Evolutionary conservation across 1,140 invertebrate species (phyloP), one percentile per base, ranked within the genome.

Genomic region (Pantala flavescens): DNA sequence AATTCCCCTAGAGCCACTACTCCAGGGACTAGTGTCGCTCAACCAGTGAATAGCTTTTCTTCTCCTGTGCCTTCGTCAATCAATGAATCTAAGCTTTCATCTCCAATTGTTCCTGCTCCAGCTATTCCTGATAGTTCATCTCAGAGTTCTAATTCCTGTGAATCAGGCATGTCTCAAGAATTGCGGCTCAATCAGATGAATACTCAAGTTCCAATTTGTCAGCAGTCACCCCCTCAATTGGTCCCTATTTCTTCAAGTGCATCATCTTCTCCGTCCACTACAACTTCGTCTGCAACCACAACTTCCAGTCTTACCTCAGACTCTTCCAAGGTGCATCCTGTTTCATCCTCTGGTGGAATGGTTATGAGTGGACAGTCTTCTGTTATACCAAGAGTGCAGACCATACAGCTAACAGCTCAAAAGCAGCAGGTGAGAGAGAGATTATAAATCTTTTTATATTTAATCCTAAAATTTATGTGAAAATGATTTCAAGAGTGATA

Each of bases 341-440:
- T 63, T 63, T 63, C 49, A 63, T 63, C 49, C 12, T 63, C 49
- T 19, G 12, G 49, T 63, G 49, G 49, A 63, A 19, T 63, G 49
- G 49, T 63, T 63, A 21, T 63, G 14, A 21, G 49, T 19, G 49
- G 49, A 63, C 49, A 63, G n/a, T 63, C 49, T 63, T 5, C 16
- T 19, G n/a, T 63, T 21, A 63, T 63, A 19, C 49, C 14, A 7
- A 81, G 85, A 9, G 84, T 87, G 42, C 85, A 87, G 78, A 87
- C 86, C 0, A 88, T 88, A 71, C 87, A 88, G 76, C 78, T 88
- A 43, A 87, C 87, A 0, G 85, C 86, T 0, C 86, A 87, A 74
- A 87, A 88, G 80, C 87, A 88, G 77, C 82, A 83, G 75, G 75
- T 82, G 74, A 42, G n/a, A 12, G 12, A 63, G 12, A 19, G 49